These are phyloP conservation scores for Melanotus villosus DNA, from an alignment of 2,888 invertebrate genomes.

Conservation along the genomic window DNA sequence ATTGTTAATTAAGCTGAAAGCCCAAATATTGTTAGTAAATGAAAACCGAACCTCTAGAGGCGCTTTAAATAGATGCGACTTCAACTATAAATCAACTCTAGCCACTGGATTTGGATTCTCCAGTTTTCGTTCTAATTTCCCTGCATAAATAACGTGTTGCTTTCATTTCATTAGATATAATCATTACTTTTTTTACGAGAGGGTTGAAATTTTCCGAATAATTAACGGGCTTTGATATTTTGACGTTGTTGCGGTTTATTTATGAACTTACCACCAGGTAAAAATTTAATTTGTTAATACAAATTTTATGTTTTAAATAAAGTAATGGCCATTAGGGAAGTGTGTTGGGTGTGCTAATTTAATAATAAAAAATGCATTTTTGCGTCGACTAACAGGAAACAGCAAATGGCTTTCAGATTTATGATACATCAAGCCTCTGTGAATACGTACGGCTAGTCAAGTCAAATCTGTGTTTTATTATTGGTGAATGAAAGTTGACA, in stretches of 20 bases:
- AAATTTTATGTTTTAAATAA: too few species aligned
- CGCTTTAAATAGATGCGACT: conserved; percentile 10
- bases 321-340: too few species aligned
- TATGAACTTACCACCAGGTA: too few species aligned
- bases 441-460: background rate
- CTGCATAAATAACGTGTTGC: background rate
- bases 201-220: too few species aligned
- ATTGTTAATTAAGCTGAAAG: conserved; percentile 41
- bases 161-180: too few species aligned
- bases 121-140: background rate
- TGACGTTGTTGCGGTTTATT: too few species aligned
- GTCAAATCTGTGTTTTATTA: conserved; percentile 22
- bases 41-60: conserved; percentile 37
- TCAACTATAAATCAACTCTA: background rate
- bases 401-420: background rate
- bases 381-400: background rate
- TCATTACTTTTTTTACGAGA: too few species aligned
- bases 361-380: too few species aligned
- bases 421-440: conserved; percentile 2
- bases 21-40: conserved; percentile 37
- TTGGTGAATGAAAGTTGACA: conserved; percentile 18
- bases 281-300: too few species aligned
- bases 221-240: too few species aligned
- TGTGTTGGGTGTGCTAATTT: too few species aligned
- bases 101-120: background rate